Percentiles rank a stretch among this genome's conserved stretches.
phyloP scores from a whole-genome alignment of 2,113 vertebrate species.

The Anguilla japonica region DNA sequence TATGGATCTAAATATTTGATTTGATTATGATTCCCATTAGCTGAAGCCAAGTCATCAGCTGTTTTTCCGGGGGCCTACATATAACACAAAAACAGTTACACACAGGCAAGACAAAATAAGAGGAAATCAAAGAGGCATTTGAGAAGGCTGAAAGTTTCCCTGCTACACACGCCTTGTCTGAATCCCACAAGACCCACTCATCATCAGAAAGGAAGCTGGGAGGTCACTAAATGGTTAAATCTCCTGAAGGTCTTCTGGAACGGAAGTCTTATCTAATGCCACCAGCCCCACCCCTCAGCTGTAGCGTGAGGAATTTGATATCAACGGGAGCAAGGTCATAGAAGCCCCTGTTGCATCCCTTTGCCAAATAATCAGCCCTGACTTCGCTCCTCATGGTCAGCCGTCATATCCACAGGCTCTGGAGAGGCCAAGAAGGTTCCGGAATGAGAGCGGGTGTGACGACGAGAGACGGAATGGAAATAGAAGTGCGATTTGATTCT shows the following conservation, averaged over 20 bases:
- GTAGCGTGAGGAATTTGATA: neutral
- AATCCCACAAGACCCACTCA: neutral
- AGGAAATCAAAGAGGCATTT: neutral
- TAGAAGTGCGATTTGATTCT: neutral
- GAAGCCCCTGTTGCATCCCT: neutral
- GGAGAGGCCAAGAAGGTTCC: neutral
- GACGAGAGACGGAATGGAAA: neutral
- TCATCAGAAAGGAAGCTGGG: neutral
- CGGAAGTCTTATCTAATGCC: neutral
- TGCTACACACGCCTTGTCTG: neutral
- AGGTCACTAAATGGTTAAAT: neutral
- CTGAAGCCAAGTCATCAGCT: too few species aligned
- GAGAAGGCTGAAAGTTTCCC: neutral
- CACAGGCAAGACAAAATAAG: neutral
- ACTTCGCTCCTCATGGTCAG: conserved; percentile 5
- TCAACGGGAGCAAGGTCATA: conserved; percentile 22
- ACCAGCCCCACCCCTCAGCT: neutral
- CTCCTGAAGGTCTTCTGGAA: neutral
- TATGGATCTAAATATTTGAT: neutral
- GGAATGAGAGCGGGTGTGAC: neutral
- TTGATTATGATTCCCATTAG: neutral
- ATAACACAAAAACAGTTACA: too few species aligned
- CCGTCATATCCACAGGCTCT: neutral
- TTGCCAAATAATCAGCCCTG: neutral
- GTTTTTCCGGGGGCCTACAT: too few species aligned